phyloP scores from a whole-genome alignment of 1,140 invertebrate genomes.

The Trachymyrmex cornetzi region DNA sequence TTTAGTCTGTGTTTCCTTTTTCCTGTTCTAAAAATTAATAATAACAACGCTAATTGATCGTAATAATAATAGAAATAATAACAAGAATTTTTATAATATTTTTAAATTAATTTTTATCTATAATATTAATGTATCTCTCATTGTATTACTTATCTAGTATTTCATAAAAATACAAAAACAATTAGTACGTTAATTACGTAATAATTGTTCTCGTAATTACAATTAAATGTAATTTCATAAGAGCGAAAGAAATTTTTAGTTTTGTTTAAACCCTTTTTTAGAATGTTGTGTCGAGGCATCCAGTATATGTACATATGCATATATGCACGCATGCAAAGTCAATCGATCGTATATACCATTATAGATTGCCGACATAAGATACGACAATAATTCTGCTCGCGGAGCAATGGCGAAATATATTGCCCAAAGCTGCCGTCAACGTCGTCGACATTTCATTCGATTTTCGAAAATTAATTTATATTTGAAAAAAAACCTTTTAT shows the following conservation, averaged over 20 bases:
- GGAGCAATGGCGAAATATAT: conserved; percentile 45
- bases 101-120: conserved; percentile 23
- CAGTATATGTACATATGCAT: not conserved
- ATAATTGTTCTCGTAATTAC: not conserved
- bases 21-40: not conserved
- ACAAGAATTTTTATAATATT: not conserved
- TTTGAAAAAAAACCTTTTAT: not conserved
- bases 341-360: conserved; percentile 59
- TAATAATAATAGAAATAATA: not conserved
- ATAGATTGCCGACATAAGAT: conserved; percentile 62
- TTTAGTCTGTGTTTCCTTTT: not conserved
- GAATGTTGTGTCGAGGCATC: not conserved
- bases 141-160: not conserved
- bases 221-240: not conserved
- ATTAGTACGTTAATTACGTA: not conserved
- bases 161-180: conserved; percentile 3
- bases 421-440: conserved; percentile 71
- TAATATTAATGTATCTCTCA: not conserved
- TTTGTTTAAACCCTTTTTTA: not conserved
- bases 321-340: conserved; percentile 29
- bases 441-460: conserved; percentile 61
- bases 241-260: not conserved
- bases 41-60: conserved; percentile 5
- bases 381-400: conserved; percentile 72
- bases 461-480: conserved; percentile 18